phyloP scores from a whole-genome alignment of 2,113 vertebrate genomes.

The Ranitomeya imitator region DNA sequence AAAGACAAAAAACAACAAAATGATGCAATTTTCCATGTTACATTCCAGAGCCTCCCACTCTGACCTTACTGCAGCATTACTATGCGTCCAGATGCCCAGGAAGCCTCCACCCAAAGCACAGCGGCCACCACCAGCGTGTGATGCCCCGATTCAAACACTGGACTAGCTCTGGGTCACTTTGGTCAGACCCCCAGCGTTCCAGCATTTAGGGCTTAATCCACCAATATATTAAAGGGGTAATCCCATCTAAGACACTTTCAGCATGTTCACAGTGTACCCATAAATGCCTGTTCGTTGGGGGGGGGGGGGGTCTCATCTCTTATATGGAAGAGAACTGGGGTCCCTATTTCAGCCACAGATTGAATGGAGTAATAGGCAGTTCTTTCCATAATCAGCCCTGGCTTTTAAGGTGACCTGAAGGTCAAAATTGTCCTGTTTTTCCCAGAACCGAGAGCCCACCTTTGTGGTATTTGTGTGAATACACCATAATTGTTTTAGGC shows the following conservation, averaged over 20 bases:
- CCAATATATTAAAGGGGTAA: not conserved
- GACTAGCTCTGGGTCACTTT: not conserved
- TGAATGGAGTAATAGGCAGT: not conserved
- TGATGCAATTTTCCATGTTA: slow-evolving; percentile 26
- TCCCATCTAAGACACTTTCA: not conserved
- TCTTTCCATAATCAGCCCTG: too few relatives aligned
- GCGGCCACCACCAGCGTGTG: not conserved
- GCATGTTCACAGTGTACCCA: not conserved
- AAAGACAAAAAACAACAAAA: not conserved
- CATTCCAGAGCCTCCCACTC: slow-evolving; percentile 34
- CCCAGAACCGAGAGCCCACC: too few relatives aligned
- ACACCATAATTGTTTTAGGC: too few relatives aligned
- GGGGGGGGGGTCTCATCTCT: not conserved
- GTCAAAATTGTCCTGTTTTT: too few relatives aligned
- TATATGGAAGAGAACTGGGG: not conserved
- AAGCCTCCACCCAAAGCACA: not conserved
- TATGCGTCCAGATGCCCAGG: slow-evolving; percentile 33
- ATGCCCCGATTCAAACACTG: not conserved
- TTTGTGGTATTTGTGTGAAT: too few relatives aligned
- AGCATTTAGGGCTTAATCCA: not conserved
- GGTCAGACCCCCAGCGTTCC: not conserved
- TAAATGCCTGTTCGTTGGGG: not conserved
- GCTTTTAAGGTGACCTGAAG: too few relatives aligned
- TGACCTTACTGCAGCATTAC: slow-evolving; percentile 48
- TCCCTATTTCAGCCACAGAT: not conserved